A percentile compares a stretch with the other conserved stretches of the same genome.
phyloP scores from a whole-genome alignment of 1,140 invertebrate species.

The Aphelenchoides fujianensis region DNA sequence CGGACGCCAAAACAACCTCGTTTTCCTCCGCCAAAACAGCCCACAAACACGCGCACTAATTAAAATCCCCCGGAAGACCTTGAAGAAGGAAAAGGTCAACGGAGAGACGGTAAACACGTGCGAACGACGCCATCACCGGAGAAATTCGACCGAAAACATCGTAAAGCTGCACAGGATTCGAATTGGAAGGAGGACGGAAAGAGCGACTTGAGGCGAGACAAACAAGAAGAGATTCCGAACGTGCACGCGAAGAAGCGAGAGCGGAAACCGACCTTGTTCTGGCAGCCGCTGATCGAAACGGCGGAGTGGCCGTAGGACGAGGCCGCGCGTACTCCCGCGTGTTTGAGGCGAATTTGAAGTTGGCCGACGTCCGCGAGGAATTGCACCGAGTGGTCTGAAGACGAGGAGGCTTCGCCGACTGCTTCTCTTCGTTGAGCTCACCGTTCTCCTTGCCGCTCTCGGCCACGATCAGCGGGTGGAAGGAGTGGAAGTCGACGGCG shows the following conservation, averaged over 20 bases:
- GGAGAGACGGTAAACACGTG: not conserved
- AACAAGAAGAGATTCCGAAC: too few species aligned
- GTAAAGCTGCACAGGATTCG: too few species aligned
- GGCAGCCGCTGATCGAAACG: conserved; percentile 6
- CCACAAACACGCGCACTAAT: not conserved
- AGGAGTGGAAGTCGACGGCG: not conserved
- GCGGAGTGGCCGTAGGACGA: not conserved
- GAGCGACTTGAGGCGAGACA: too few species aligned
- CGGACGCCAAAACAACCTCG: not conserved
- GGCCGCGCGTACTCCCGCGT: not conserved
- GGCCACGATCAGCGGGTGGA: not conserved
- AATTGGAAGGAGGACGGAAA: too few species aligned
- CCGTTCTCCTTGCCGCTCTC: not conserved
- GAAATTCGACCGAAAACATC: too few species aligned
- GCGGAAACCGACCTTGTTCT: conserved; percentile 10
- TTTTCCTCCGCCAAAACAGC: not conserved
- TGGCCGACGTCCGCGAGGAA: not conserved
- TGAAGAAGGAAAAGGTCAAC: not conserved
- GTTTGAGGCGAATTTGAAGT: not conserved
- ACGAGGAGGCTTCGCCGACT: too few species aligned
- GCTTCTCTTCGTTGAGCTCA: not conserved
- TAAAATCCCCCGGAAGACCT: not conserved
- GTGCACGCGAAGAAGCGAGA: not conserved
- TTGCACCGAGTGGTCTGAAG: not conserved
- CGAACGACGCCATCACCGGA: too few species aligned